Conservation (phyloP, 2,113 vertebrate genomes). For the Amblyornis subalaris region DNA sequence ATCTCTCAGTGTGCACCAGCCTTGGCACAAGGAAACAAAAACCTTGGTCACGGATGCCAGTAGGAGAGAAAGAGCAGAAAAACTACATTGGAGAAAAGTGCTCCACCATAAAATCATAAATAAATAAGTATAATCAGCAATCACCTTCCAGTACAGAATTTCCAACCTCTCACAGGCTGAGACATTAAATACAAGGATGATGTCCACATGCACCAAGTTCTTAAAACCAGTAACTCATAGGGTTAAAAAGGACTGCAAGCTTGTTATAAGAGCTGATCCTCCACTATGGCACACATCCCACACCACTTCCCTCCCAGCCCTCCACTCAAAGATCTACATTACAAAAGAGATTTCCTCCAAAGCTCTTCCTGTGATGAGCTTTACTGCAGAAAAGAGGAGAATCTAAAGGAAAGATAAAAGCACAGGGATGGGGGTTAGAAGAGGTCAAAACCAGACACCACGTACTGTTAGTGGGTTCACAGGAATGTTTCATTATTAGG, state of each 20-base stretch:
- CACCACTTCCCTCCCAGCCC: neutral
- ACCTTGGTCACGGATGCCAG: rapidly evolving
- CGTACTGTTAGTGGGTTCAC: neutral
- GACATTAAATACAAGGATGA: neutral
- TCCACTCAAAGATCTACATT: neutral
- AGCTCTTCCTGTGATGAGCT: neutral
- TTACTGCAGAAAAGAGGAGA: neutral
- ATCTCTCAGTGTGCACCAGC: neutral
- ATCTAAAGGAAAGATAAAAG: conserved; percentile 4
- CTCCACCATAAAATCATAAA: neutral
- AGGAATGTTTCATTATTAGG: neutral
- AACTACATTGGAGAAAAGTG: neutral
- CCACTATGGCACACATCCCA: neutral
- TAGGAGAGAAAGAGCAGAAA: neutral
- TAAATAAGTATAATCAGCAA: neutral
- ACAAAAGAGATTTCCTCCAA: conserved; percentile 1
- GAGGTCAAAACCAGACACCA: neutral
- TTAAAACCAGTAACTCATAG: neutral
- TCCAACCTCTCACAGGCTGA: neutral
- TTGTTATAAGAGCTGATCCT: neutral
- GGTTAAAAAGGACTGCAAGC: neutral
- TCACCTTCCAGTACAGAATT: neutral
- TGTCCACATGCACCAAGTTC: rapidly evolving
- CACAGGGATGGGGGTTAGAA: neutral
- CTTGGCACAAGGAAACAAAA: neutral